A percentile compares a stretch with the other conserved stretches of the same genome.
These are phyloP conservation scores for Meiosimyza decipiens DNA, from an alignment of 2,888 invertebrate species.

Conservation along the genomic window DNA sequence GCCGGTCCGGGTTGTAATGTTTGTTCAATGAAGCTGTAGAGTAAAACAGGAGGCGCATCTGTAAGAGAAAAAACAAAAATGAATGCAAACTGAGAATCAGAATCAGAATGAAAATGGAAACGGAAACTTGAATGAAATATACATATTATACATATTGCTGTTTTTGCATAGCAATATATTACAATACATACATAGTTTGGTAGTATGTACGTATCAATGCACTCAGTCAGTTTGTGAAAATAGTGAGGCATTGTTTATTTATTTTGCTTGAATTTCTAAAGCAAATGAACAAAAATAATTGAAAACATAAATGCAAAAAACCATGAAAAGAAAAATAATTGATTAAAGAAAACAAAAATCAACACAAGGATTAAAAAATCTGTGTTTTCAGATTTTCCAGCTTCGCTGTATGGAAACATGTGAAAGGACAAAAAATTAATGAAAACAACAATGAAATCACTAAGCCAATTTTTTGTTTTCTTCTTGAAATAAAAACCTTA, in stretches of 20 bases:
- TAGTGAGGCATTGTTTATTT: constrained; percentile 11
- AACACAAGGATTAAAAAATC: not conserved
- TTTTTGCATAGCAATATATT: constrained; percentile 2
- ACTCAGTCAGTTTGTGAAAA: not conserved
- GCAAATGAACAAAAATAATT: constrained; percentile 27
- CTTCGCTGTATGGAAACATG: too few relatives aligned
- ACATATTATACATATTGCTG: not conserved
- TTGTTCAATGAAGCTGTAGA: constrained; percentile 83
- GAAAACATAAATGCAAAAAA: constrained; percentile 10
- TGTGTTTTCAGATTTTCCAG: too few relatives aligned
- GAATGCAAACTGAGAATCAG: not conserved
- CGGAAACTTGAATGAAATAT: constrained; percentile 26
- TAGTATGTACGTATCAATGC: constrained; percentile 4
- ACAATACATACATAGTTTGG: not conserved
- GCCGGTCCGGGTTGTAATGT: constrained; percentile 82
- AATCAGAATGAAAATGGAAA: constrained; percentile 21
- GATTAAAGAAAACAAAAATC: not conserved
- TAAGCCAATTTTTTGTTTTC: too few relatives aligned
- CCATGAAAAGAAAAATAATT: not conserved
- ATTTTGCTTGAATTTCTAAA: constrained; percentile 4
- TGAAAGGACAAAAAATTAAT: too few relatives aligned
- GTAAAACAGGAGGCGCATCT: constrained; percentile 82
- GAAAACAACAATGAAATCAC: too few relatives aligned
- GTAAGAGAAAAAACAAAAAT: constrained; percentile 44
- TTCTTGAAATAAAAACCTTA: too few relatives aligned